phyloP scores from a whole-genome alignment of 2,888 invertebrate genomes.

The Troides helena region DNA sequence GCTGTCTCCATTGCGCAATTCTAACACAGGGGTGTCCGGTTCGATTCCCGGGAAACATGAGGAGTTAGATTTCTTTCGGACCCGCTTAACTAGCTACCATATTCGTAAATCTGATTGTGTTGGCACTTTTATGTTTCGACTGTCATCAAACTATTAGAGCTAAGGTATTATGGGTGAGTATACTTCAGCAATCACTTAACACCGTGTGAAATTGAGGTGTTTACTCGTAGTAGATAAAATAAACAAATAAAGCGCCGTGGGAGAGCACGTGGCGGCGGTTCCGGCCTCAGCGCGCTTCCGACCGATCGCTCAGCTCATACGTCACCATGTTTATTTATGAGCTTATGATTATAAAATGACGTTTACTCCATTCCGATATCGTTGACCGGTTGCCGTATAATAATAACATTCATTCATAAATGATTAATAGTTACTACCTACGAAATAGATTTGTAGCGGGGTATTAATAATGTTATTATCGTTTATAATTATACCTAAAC shows the following conservation, averaged over 20 bases:
- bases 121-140: no score
- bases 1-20: no score
- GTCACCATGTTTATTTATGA: slow-evolving; percentile 77
- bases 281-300: slow-evolving; percentile 49
- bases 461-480: slow-evolving; percentile 71
- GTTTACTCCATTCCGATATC: slow-evolving; percentile 74
- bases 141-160: no score
- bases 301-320: slow-evolving; percentile 57
- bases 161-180: no score
- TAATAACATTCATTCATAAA: slow-evolving; percentile 75
- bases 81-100: no score
- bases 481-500: slow-evolving; percentile 68
- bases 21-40: no score
- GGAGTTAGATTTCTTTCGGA: no score
- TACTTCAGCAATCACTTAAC: no score
- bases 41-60: no score
- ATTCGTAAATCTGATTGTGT: no score
- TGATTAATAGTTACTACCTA: slow-evolving; percentile 76
- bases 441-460: slow-evolving; percentile 71
- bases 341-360: slow-evolving; percentile 79
- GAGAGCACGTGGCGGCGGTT: slow-evolving; percentile 47
- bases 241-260: slow-evolving; percentile 36
- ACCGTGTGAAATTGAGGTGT: no score
- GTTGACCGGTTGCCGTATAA: slow-evolving; percentile 71
- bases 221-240: no score